Conservation (phyloP, 2,113 vertebrate genomes). For the Chunga burmeisteri region DNA sequence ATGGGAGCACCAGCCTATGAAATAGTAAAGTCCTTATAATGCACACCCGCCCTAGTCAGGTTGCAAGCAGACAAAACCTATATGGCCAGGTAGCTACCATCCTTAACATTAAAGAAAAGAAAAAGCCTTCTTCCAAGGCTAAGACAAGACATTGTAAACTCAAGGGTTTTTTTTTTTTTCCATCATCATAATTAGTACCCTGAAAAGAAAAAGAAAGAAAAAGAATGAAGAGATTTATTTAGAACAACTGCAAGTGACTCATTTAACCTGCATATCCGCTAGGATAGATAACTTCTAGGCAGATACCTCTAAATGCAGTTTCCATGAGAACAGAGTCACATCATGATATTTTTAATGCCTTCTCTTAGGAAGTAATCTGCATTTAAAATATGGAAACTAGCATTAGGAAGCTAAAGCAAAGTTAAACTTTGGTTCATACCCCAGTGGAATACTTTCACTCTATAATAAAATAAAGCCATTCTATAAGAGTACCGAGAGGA, state of each 20-base stretch:
- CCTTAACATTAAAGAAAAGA: background rate
- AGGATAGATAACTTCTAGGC: conserved; percentile 41
- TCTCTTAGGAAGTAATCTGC: conserved; percentile 60
- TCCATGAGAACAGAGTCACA: conserved; percentile 59
- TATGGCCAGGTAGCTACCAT: background rate
- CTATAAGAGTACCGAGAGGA: background rate
- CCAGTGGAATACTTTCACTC: background rate
- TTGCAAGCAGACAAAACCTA: background rate
- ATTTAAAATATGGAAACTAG: conserved; percentile 44
- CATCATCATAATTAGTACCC: conserved; percentile 62
- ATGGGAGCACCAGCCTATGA: background rate
- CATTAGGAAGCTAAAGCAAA: conserved; percentile 28
- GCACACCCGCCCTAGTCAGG: background rate
- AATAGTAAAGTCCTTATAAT: background rate
- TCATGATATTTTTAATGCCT: conserved; percentile 53
- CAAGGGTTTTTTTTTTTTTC: background rate
- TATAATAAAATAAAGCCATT: background rate
- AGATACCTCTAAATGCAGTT: conserved; percentile 51
- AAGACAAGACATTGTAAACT: conserved; percentile 43
- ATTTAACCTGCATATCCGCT: conserved; percentile 52
- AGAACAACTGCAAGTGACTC: conserved; percentile 52
- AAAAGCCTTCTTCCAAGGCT: conserved; percentile 45
- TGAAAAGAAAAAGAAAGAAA: conserved; percentile 60
- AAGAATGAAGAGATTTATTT: conserved; percentile 53
- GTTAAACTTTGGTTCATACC: background rate